These are phyloP conservation scores for Hypercompe scribonia DNA, from an alignment of 2,888 invertebrate genomes.

Conservation along the genomic window DNA sequence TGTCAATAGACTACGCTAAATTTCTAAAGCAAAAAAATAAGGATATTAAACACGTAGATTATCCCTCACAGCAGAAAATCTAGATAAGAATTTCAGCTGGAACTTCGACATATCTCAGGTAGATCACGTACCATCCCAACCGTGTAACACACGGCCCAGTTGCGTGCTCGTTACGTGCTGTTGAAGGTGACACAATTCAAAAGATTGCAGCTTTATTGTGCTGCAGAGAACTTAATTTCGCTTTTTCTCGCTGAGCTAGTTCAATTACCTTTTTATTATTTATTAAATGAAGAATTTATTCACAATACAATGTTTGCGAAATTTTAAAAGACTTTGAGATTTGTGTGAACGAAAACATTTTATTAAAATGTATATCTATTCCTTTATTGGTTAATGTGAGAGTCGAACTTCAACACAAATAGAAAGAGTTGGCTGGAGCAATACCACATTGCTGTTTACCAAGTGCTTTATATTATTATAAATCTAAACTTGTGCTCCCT, in stretches of 20 bases:
- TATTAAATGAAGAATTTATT: not conserved
- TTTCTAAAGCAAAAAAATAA: too few species aligned
- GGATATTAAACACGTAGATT: not conserved
- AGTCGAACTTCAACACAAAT: too few species aligned
- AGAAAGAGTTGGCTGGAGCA: too few species aligned
- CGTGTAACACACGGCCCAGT: not conserved
- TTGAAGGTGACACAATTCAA: constrained; percentile 10
- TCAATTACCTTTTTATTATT: not conserved
- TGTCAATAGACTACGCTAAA: too few species aligned
- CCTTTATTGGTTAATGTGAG: too few species aligned
- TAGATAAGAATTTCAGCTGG: not conserved
- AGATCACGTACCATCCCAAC: constrained; percentile 7
- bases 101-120: constrained; percentile 10
- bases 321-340: not conserved
- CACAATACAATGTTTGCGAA: not conserved
- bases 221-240: not conserved
- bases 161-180: constrained; percentile 9
- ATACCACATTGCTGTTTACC: too few species aligned
- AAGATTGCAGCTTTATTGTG: constrained; percentile 7
- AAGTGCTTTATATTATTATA: too few species aligned
- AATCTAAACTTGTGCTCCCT: too few species aligned
- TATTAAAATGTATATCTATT: too few species aligned
- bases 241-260: not conserved
- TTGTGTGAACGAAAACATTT: not conserved
- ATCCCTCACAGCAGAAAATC: not conserved